phyloP scores from a whole-genome alignment of 1,140 invertebrate species.

The Cryptotermes secundus region DNA sequence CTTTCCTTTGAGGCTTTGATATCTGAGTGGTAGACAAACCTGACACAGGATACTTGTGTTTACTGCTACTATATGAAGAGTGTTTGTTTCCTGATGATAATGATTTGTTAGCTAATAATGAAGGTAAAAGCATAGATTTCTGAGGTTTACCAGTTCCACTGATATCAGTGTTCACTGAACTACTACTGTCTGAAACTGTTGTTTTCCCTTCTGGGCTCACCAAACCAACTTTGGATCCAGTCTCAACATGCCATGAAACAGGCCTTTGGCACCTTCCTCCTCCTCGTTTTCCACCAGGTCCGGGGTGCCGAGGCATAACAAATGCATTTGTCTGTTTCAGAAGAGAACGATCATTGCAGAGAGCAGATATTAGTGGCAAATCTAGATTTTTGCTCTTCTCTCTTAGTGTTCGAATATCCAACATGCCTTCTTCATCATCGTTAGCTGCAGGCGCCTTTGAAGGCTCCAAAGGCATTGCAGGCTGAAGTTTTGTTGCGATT shows the following conservation, averaged over 20 bases:
- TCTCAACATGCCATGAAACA: constrained; percentile 40
- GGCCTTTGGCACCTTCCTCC: constrained; percentile 33
- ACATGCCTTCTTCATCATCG: constrained; percentile 48
- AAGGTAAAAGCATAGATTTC: constrained; percentile 38
- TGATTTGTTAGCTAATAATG: constrained; percentile 38
- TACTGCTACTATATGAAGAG: constrained; percentile 35
- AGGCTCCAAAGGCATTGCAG: constrained; percentile 23
- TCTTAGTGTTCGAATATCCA: constrained; percentile 77
- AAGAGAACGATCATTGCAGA: constrained; percentile 84
- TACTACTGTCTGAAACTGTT: background rate
- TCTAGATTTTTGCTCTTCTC: constrained; percentile 86
- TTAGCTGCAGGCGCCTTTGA: constrained; percentile 22
- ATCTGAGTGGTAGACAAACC: constrained; percentile 60
- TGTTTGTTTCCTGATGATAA: constrained; percentile 28
- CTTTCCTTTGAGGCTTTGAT: constrained; percentile 56
- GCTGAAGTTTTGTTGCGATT: constrained; percentile 20
- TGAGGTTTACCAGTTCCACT: constrained; percentile 29
- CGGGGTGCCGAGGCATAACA: constrained; percentile 66
- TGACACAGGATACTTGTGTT: constrained; percentile 59
- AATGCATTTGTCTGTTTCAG: constrained; percentile 83
- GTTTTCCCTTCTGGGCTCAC: constrained; percentile 23
- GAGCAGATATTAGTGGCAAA: constrained; percentile 81
- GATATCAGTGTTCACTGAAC: constrained; percentile 12
- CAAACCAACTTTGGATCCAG: constrained; percentile 24
- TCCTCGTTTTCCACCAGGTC: constrained; percentile 26